phyloP scores from a whole-genome alignment of 1,140 invertebrate genomes.

The Periplaneta americana region DNA sequence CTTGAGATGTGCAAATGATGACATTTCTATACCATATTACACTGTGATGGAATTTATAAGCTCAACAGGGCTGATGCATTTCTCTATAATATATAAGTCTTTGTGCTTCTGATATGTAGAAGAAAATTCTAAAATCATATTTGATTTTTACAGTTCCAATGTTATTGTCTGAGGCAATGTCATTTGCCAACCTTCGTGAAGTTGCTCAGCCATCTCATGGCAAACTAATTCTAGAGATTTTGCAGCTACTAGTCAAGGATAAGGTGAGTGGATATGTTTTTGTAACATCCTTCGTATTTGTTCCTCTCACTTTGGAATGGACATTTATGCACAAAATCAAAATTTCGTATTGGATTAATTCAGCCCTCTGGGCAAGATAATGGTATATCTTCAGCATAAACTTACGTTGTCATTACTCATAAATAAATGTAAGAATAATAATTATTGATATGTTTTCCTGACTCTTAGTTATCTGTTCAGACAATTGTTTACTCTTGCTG shows the following conservation, averaged over 20 bases:
- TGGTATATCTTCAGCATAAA: too few species aligned
- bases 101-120: too few species aligned
- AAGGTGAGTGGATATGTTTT: not conserved
- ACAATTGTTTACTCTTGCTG: too few species aligned
- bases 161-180: not conserved
- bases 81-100: not conserved
- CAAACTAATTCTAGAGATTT: slow-evolving; percentile 8
- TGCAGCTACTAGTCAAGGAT: slow-evolving; percentile 9
- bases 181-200: slow-evolving; percentile 1
- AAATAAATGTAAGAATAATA: too few species aligned
- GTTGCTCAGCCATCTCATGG: not conserved
- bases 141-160: slow-evolving; percentile 9
- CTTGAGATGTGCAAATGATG: not conserved
- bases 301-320: too few species aligned
- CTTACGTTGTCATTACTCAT: too few species aligned
- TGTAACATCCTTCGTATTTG: not conserved
- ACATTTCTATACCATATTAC: not conserved
- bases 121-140: too few species aligned
- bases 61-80: slow-evolving; percentile 7
- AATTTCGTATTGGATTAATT: too few species aligned
- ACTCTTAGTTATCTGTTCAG: too few species aligned
- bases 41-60: not conserved
- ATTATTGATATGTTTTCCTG: too few species aligned
- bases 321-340: too few species aligned
- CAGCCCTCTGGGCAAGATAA: too few species aligned